These are phyloP conservation scores for Synchiropus splendidus DNA, from an alignment of 2,113 vertebrate species.

Conservation along the genomic window DNA sequence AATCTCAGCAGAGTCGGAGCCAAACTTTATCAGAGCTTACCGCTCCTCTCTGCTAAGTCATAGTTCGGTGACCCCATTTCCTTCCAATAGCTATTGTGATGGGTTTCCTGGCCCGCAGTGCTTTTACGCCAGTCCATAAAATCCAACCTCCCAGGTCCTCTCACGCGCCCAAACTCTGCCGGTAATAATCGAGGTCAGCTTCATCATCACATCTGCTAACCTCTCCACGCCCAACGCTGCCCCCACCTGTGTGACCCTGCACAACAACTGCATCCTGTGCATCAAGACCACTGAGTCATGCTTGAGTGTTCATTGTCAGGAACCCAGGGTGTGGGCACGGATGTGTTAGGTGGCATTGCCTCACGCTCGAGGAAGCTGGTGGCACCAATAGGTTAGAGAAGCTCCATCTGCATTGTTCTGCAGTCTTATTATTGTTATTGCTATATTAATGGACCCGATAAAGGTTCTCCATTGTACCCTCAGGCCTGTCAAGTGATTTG, in stretches of 20 bases:
- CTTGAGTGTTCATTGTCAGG: slow-evolving; percentile 5
- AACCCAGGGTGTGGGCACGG: slow-evolving; percentile 25
- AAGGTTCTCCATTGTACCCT: no score
- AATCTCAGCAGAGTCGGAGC: no score
- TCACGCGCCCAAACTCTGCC: slow-evolving; percentile 14
- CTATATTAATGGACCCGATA: no score
- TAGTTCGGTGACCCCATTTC: slow-evolving; percentile 11
- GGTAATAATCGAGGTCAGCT: slow-evolving; percentile 24
- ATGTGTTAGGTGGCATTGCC: slow-evolving; percentile 16
- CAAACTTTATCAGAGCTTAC: no score
- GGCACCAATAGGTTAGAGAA: no score
- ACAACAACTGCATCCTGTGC: slow-evolving; percentile 26
- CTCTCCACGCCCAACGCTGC: slow-evolving; percentile 11
- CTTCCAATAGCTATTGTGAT: slow-evolving; percentile 24
- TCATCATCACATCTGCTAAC: slow-evolving; percentile 14
- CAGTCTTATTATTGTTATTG: no score
- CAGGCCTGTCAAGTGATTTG: no score
- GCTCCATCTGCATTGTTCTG: no score
- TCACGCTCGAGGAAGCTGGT: slow-evolving; percentile 3
- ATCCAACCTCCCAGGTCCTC: slow-evolving; percentile 26
- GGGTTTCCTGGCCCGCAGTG: slow-evolving; percentile 24
- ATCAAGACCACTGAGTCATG: slow-evolving; percentile 15
- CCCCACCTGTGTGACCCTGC: slow-evolving; percentile 11
- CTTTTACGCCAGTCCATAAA: slow-evolving; percentile 14
- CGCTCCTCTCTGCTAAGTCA: slow-evolving; percentile 36